Evolutionary conservation across 2,113 vertebrate genomes (phyloP).

Genomic region (Vulpes ferrilata): DNA sequence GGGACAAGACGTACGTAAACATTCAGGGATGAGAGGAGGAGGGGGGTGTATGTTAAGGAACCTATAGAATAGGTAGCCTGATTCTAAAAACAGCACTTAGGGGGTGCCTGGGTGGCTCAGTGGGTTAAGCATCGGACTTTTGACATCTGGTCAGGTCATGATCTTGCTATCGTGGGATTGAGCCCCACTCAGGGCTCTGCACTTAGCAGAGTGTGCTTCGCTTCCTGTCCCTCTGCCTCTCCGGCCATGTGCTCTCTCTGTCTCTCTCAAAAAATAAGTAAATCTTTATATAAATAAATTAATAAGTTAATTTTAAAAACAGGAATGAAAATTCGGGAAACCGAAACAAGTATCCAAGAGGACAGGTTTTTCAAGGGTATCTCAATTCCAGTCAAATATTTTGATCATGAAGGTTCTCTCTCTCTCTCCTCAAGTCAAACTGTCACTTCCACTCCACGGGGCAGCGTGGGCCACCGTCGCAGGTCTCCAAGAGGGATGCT

Average conservation of each 20-base stretch:
- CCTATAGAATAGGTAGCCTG: too few relatives aligned
- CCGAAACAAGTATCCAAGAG: neutral
- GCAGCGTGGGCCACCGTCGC: neutral
- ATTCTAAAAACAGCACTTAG: neutral
- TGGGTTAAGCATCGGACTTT: neutral
- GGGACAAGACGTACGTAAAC: neutral
- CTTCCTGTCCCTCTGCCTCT: neutral
- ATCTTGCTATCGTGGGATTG: neutral
- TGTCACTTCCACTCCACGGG: rapidly evolving
- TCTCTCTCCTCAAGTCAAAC: neutral
- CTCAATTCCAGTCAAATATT: neutral
- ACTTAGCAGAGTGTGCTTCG: neutral
- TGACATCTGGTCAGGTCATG: neutral
- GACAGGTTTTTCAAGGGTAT: neutral
- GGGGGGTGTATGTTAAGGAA: neutral
- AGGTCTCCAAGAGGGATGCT: constrained; percentile 62
- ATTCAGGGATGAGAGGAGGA: rapidly evolving
- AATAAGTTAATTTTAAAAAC: neutral
- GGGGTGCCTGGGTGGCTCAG: neutral
- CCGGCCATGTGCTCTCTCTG: neutral
- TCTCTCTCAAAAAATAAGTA: neutral
- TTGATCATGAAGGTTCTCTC: neutral
- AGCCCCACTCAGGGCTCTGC: neutral
- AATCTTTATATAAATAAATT: neutral
- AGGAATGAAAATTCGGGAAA: neutral